A percentile compares a stretch with the other conserved stretches of the same genome.
Evolutionary conservation across 2,797 vertebrate species (phyloP).

Genomic region (Valencia hispanica): DNA sequence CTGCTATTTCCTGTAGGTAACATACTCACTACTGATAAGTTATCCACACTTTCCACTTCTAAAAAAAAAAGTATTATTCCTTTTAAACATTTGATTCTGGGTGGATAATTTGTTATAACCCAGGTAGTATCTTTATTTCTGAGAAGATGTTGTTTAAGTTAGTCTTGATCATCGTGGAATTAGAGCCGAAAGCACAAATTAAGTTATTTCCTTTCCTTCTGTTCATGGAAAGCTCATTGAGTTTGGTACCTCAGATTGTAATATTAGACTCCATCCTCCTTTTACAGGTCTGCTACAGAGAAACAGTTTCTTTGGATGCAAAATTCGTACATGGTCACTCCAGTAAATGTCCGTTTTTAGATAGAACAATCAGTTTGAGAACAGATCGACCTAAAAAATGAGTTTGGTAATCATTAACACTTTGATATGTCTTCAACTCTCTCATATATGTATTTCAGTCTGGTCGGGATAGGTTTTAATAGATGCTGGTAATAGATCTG

Average conservation of each 20-base stretch:
- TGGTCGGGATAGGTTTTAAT: slow-evolving; percentile 23
- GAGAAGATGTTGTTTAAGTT: not conserved
- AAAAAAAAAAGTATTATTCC: not conserved
- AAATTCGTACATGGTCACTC: not conserved
- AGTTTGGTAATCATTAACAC: not conserved
- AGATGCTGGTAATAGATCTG: slow-evolving; percentile 29
- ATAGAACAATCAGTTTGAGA: not conserved
- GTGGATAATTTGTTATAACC: not conserved
- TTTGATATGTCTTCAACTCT: not conserved
- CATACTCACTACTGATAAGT: no score
- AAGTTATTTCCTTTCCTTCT: not conserved
- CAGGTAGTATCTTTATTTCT: not conserved
- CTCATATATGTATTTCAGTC: slow-evolving; percentile 9
- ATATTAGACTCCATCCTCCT: not conserved
- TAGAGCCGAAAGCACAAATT: not conserved
- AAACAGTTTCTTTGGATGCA: not conserved
- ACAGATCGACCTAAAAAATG: not conserved
- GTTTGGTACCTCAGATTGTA: not conserved
- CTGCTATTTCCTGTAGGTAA: not conserved
- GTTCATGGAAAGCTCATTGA: not conserved
- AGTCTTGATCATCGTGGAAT: not conserved
- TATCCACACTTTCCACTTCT: not conserved
- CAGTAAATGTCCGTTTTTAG: not conserved
- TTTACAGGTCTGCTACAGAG: not conserved
- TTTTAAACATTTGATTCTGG: not conserved